Base-by-base conservation (phyloP, 1,140 invertebrate genomes). In the Rhynchophorus ferrugineus region DNA sequence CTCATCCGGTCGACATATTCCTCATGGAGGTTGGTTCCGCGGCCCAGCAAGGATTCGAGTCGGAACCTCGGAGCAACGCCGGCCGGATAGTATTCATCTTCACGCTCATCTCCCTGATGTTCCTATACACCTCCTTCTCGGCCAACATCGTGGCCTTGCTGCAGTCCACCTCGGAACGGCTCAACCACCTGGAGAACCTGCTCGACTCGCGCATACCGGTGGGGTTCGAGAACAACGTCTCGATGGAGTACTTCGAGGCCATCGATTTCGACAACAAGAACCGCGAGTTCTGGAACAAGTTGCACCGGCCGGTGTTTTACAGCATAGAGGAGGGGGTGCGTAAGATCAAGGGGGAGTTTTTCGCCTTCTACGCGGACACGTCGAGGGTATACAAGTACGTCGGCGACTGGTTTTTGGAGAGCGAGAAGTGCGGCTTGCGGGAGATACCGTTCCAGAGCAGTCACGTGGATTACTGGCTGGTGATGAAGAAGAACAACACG, bases 291-390 rank as follows among this genome's bases (percentile, higher is more conserved):
- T 78, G 78, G 61, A 67, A 76, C 21, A 71, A 74, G 43, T 75
- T 75, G 1, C 55, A 68, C 6, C 68, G 65, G 29, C 62, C 72
- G 6, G 69, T 66, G 22, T 82, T 80, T 66, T 71, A 79, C 61
- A 49, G 52, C 3, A 61, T 80, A 36, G 68, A 75, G 48, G 74
- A 81, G 49, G 81, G 80, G 0, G 71, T 82, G 1, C 61, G 69
- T 37, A 67, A 65, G 51, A 65, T 83, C 14, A 68, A 69, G 60
- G 69, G 75, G 50, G 78, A 78, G 49, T 63, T 80, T 14, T 82
- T 81, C 44, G 81, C 79, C 2, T 81, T 83, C 49, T 77, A 81
- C 55, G 75, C 75, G 57, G 79, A 80, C 57, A 62, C 65, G 1
- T 73, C 75, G 1, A 66, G 75, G 0, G 73, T 75, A 0, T 82